phyloP scores from a whole-genome alignment of 23 tunicate species.

The Trididemnum nubilum region DNA sequence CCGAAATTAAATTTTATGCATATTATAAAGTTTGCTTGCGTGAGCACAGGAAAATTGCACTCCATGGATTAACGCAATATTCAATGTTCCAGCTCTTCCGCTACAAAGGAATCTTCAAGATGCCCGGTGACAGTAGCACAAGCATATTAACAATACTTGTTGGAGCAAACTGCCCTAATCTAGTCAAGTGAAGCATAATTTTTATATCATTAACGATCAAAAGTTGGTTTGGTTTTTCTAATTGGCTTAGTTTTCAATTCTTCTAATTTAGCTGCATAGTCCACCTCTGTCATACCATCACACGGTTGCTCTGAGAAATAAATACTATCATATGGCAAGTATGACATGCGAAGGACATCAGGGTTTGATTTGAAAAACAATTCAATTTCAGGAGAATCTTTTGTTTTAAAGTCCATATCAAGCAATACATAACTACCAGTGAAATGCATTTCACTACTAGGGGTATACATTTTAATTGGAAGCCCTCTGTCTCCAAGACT shows the following conservation, averaged over 20 bases:
- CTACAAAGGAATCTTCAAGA: no score
- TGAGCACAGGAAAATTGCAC: no score
- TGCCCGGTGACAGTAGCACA: no score
- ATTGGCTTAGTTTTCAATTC: conserved; percentile 35
- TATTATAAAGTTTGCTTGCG: no score
- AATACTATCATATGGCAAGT: not conserved
- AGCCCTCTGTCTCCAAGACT: conserved; percentile 76
- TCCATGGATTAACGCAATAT: no score
- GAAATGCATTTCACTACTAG: conserved; percentile 15
- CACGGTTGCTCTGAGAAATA: conserved; percentile 53
- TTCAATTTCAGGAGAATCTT: not conserved
- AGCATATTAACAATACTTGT: no score
- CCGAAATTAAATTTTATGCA: no score
- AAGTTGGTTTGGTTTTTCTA: no score
- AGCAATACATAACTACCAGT: conserved; percentile 60
- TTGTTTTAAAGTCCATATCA: conserved; percentile 46
- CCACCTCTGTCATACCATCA: conserved; percentile 46
- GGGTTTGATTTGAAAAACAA: conserved; percentile 35
- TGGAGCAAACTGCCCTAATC: no score
- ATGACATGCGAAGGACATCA: conserved; percentile 39
- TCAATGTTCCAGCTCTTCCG: no score
- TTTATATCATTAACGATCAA: no score
- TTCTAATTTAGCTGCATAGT: conserved; percentile 51
- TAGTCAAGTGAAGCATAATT: no score
- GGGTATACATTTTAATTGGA: conserved; percentile 34